Evolutionary conservation across 2,888 invertebrate genomes (phyloP), one percentile per base, ranked within the genome.

Genomic region (Agapetus fuscipes): DNA sequence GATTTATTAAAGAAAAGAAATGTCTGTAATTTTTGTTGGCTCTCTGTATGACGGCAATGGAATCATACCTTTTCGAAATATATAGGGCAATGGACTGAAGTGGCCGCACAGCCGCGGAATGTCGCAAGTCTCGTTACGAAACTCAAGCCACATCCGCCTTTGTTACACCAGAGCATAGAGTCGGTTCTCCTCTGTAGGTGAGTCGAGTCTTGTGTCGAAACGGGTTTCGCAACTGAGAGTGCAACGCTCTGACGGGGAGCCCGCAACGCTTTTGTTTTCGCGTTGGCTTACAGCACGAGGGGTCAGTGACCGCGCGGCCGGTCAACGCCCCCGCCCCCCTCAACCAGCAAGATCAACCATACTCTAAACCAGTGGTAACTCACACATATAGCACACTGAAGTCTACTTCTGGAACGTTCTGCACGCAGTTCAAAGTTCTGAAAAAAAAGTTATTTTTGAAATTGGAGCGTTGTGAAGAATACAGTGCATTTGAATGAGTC

Each of bases 201-300:
- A 10, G 3, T 3, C 15, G 16, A 25, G 11, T 4, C 15, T 37
- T 33, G 29, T 34, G 41, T 34, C 34, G 37, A 30, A 39, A 37
- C 36, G 40, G 31, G 34, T 44, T 44, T 44, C 37, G 44, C 41
- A 44, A 44, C 12, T 36, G 43, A 42, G 40, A 44, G 44, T 44
- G 44, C 44, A 44, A 44, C 44, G 44, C 34, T 43, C 43, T 36
- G 37, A 30, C 41, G 41, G 40, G n/a, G 42, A 42, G 37, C 42
- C 34, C 37, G 38, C 34, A 37, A 33, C 63, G 66, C 64, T 66
- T 65, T 65, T 66, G 64, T 64, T 69, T 69, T 67, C 65, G 64
- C 61, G 60, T 57, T 53, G 56, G 30, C 39, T 37, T 14, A 20
- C 14, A 12, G 14, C 15, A 30, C 15, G 30, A 30, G 20, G 34